Conservation (phyloP, 2,888 invertebrate genomes). For the Argyresthia albistria region DNA sequence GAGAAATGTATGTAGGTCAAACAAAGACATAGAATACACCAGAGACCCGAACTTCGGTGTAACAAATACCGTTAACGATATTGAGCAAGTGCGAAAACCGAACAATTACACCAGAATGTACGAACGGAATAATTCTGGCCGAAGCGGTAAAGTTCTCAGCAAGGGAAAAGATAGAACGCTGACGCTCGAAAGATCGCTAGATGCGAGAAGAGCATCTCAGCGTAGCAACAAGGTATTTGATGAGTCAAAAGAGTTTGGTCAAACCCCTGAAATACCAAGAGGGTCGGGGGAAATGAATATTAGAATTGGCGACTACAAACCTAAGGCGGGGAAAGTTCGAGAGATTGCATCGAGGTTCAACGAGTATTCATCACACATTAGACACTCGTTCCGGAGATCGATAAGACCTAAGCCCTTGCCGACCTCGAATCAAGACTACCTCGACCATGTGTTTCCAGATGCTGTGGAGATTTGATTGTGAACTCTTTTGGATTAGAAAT, state of each 20-base stretch:
- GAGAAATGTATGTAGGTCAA: constrained; percentile 40
- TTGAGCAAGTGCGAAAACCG: constrained; percentile 27
- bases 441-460: constrained; percentile 75
- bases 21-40: constrained; percentile 56
- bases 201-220: not conserved
- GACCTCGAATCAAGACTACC: constrained; percentile 72
- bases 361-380: constrained; percentile 27
- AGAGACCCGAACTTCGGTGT: constrained; percentile 51
- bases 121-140: constrained; percentile 42
- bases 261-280: constrained; percentile 13
- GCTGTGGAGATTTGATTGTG: constrained; percentile 53
- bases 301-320: constrained; percentile 32
- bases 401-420: constrained; percentile 73
- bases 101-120: constrained; percentile 38
- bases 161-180: not conserved
- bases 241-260: not conserved
- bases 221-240: not conserved
- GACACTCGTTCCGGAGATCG: constrained; percentile 4
- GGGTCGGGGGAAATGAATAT: constrained; percentile 13
- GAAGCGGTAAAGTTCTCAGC: constrained; percentile 10
- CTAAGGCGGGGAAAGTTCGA: constrained; percentile 53
- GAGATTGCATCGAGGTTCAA: constrained; percentile 61
- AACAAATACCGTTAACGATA: constrained; percentile 20
- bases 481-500: not conserved
- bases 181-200: not conserved